Evolutionary conservation across 2,113 vertebrate genomes (phyloP).

Genomic region (Chlorocebus sabaeus): DNA sequence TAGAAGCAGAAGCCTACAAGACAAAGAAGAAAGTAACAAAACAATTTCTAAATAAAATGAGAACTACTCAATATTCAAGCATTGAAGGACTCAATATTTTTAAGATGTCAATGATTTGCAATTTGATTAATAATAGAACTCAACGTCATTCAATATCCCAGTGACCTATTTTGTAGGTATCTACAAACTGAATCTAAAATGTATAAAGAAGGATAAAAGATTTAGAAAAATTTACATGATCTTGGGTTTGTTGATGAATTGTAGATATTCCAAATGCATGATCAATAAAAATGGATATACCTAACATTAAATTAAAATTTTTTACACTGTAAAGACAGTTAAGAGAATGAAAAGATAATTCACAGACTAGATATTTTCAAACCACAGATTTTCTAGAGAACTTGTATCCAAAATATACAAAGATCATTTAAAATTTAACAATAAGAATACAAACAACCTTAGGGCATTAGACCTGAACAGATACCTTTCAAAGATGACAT

Average conservation of each 20-base stretch:
- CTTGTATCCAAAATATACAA: no score
- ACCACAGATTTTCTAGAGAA: no score
- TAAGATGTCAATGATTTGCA: neutral
- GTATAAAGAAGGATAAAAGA: neutral
- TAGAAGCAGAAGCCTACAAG: neutral
- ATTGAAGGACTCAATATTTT: neutral
- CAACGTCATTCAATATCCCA: neutral
- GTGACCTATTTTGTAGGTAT: neutral
- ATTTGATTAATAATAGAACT: neutral
- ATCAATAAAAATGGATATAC: neutral
- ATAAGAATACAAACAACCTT: neutral
- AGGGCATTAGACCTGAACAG: neutral
- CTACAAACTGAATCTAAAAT: neutral
- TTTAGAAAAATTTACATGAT: neutral
- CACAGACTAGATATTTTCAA: neutral
- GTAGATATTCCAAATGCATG: neutral
- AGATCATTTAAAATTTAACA: neutral
- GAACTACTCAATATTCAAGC: neutral
- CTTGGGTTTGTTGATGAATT: neutral
- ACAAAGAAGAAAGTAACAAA: neutral
- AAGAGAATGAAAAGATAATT: neutral
- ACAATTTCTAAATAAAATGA: neutral
- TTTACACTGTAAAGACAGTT: neutral
- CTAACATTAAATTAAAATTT: neutral
- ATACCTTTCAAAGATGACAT: neutral